Conservation (phyloP, 2,113 vertebrate species). For the Panurus biarmicus region DNA sequence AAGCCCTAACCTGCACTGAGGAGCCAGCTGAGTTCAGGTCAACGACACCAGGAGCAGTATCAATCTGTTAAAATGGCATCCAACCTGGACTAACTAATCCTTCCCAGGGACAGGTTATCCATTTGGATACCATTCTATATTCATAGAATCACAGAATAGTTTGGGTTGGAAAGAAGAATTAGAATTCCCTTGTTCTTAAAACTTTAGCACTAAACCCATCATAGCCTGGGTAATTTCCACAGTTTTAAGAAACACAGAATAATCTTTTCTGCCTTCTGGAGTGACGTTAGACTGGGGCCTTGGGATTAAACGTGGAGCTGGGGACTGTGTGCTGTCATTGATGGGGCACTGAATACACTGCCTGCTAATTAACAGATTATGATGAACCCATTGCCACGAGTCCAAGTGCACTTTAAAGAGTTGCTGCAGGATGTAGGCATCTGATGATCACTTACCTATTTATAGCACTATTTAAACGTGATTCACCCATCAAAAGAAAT, state of each 20-base stretch:
- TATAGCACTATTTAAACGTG: background rate
- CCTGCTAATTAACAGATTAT: background rate
- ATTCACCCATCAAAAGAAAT: background rate
- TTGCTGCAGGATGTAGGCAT: background rate
- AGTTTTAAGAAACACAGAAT: background rate
- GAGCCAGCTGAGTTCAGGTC: background rate
- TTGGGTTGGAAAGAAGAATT: background rate
- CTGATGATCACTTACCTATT: background rate
- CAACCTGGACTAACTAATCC: background rate
- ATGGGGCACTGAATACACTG: background rate
- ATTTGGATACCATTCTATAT: background rate
- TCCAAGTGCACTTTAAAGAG: background rate
- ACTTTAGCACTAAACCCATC: background rate
- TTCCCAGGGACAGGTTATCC: background rate
- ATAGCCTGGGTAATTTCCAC: background rate
- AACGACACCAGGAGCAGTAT: background rate
- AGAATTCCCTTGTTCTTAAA: background rate
- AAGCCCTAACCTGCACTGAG: background rate
- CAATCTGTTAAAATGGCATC: background rate
- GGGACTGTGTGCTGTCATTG: background rate
- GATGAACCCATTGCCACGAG: background rate
- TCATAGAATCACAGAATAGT: background rate
- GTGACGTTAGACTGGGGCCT: fast-evolving
- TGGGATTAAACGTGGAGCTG: background rate
- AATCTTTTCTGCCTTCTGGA: background rate